phyloP scores from a whole-genome alignment of 2,888 invertebrate genomes.

The Erebia epiphron region DNA sequence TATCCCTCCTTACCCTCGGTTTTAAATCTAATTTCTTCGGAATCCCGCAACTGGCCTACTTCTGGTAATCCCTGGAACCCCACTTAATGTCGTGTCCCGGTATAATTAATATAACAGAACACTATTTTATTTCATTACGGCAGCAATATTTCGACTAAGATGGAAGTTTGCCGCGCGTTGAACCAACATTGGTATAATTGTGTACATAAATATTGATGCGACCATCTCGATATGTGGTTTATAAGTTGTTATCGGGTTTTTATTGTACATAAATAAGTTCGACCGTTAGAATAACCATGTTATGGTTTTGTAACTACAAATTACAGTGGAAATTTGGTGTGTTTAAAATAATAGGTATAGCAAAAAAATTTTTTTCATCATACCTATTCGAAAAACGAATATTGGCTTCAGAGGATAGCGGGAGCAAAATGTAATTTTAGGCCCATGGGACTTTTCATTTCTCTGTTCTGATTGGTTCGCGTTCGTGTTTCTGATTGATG shows the following conservation, averaged over 20 bases:
- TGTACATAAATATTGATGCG: constrained; percentile 42
- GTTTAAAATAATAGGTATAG: too few relatives aligned
- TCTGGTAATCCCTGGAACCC: constrained; percentile 47
- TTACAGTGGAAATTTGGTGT: neutral
- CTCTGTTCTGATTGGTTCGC: too few relatives aligned
- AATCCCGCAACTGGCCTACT: constrained; percentile 44
- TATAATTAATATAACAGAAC: constrained; percentile 75
- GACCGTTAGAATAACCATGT: too few relatives aligned
- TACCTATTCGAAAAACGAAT: too few relatives aligned
- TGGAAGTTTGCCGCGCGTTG: constrained; percentile 57
- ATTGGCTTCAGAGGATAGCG: too few relatives aligned
- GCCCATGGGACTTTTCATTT: too few relatives aligned
- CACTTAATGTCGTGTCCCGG: constrained; percentile 70
- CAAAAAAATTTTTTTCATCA: too few relatives aligned
- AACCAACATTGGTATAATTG: constrained; percentile 45
- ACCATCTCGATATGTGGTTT: constrained; percentile 17
- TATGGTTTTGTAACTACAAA: constrained; percentile 15
- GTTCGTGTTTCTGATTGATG: too few relatives aligned
- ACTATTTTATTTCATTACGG: constrained; percentile 79
- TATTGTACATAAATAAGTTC: constrained; percentile 4
- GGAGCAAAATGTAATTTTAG: too few relatives aligned
- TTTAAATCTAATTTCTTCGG: constrained; percentile 47
- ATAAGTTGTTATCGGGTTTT: constrained; percentile 21
- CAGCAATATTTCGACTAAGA: constrained; percentile 62
- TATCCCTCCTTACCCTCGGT: constrained; percentile 23